Percentiles rank a stretch among this genome's conserved stretches.
phyloP scores from a whole-genome alignment of 1,140 invertebrate species.

The Camponotus pennsylvanicus region DNA sequence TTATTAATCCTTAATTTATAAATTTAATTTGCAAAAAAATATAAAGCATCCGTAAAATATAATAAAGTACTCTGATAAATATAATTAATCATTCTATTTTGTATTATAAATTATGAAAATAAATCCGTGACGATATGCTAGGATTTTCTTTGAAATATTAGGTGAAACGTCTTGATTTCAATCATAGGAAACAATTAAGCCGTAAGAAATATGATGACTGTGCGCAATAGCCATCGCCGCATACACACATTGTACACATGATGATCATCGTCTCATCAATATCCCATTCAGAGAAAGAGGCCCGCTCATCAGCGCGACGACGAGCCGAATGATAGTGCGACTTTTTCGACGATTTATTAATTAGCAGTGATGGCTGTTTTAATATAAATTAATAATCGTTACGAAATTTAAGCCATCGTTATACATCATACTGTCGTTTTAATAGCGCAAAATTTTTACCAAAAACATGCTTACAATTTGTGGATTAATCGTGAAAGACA shows the following conservation, averaged over 20 bases:
- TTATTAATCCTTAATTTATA: not conserved
- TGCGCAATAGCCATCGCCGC: slow-evolving; percentile 40
- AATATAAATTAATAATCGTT: slow-evolving; percentile 48
- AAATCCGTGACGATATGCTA: not conserved
- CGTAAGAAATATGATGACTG: slow-evolving; percentile 48
- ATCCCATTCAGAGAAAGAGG: slow-evolving; percentile 61
- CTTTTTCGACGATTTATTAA: slow-evolving; percentile 59
- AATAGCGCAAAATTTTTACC: not conserved
- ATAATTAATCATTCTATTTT: not conserved
- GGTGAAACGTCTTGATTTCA: slow-evolving; percentile 42
- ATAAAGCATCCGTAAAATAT: not conserved
- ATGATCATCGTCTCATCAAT: slow-evolving; percentile 60
- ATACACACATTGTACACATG: slow-evolving; percentile 35
- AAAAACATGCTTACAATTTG: not conserved
- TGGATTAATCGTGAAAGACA: not conserved
- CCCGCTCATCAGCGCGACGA: slow-evolving; percentile 50
- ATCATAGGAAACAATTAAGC: slow-evolving; percentile 59
- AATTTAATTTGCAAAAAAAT: not conserved
- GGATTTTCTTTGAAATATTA: slow-evolving; percentile 19
- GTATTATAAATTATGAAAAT: slow-evolving; percentile 1
- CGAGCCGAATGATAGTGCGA: slow-evolving; percentile 46
- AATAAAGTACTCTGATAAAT: slow-evolving; percentile 17
- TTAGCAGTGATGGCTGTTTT: slow-evolving; percentile 46
- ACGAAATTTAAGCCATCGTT: not conserved
- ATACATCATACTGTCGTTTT: not conserved